A percentile compares a stretch with the other conserved stretches of the same genome.
These are phyloP conservation scores for Falco peregrinus DNA, from an alignment of 2,797 vertebrate genomes.

Conservation along the genomic window DNA sequence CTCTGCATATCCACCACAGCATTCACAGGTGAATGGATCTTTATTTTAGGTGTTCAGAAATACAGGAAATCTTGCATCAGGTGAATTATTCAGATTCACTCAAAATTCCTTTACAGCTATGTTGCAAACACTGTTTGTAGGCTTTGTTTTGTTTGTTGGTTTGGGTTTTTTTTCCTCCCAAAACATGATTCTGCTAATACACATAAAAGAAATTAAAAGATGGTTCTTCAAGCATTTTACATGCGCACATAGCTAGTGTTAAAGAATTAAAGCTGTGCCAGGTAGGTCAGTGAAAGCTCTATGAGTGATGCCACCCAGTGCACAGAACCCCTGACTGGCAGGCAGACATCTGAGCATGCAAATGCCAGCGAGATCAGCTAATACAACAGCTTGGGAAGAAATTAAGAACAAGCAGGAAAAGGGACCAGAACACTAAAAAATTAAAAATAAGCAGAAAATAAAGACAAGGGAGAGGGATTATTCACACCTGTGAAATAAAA, in stretches of 20 bases:
- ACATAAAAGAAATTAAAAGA: neutral
- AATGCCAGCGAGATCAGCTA: neutral
- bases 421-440: neutral
- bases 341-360: neutral
- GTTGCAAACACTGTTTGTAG: neutral
- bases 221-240: neutral
- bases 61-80: neutral
- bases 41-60: neutral
- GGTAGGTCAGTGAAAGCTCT: neutral
- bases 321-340: neutral
- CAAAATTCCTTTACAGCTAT: neutral
- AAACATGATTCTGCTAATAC: neutral
- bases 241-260: neutral
- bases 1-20: accelerated
- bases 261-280: neutral
- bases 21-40: neutral
- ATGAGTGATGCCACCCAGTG: neutral
- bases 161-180: too few relatives aligned
- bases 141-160: neutral
- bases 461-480: neutral
- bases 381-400: neutral
- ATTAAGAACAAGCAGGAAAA: neutral
- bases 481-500: neutral
- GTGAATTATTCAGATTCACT: neutral
- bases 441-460: neutral